Conservation (phyloP, 2,888 invertebrate species). For the Ceratothoa steindachneri region DNA sequence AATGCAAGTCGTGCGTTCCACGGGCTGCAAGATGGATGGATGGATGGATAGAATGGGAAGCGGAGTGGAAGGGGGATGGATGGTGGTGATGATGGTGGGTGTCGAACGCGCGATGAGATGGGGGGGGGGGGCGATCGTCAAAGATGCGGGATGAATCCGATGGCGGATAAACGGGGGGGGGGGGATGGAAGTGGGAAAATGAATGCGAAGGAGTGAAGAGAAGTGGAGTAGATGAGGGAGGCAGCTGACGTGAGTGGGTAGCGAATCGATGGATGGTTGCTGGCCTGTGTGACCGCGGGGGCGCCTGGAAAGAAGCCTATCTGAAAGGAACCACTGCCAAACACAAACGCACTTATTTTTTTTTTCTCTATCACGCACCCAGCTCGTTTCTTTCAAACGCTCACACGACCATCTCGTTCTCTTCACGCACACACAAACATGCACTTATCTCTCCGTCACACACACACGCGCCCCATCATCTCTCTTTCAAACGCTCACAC, state of each 20-base stretch:
- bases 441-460: no score
- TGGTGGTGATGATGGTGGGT: not conserved
- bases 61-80: not conserved
- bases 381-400: no score
- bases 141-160: not conserved
- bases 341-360: no score
- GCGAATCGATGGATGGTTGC: not conserved
- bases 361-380: no score
- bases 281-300: not conserved
- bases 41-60: not conserved
- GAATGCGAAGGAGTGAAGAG: not conserved
- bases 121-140: not conserved
- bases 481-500: no score
- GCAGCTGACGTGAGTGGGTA: not conserved
- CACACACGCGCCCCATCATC: no score
- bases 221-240: not conserved
- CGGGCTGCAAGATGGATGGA: not conserved
- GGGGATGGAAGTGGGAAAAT: not conserved
- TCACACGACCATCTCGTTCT: no score
- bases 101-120: not conserved
- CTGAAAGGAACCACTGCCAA: no score
- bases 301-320: not conserved
- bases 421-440: no score
- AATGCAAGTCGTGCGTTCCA: constrained; percentile 3
- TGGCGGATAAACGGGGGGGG: not conserved